Base-by-base conservation (phyloP, 2,113 vertebrate species). In the Seriola rivoliana region DNA sequence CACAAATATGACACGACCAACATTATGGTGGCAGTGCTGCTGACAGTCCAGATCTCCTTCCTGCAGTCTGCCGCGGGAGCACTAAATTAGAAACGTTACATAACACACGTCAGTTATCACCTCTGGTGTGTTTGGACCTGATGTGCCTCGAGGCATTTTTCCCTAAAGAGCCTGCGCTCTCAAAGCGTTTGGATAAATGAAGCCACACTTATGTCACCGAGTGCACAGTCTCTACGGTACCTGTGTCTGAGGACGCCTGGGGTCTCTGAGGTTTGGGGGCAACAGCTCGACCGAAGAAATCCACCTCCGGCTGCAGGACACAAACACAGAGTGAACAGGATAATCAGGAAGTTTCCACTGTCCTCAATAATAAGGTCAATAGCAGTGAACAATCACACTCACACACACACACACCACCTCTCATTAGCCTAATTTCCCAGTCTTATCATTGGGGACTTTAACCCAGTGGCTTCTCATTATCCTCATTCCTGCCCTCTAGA, bases 261-360 rank as follows among this genome's bases (percentile, higher is more conserved):
- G 63, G 57, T 69, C 80, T 93, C 87, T 88, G 85, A 17, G 87
- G 85, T 92, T 89, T 94, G 25, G 91, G 94, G 75, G 78, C 85
- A 2, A 96, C 62, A 3, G 78, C 82, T 71, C 94, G 93, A 23
- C 95, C 95, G 5, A 96, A 96, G 92, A 96, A 96, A 80, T 96
- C 95, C 82, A 94, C 71, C 84, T 95, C 95, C 0, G 95, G 94
- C 95, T 96, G 89, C 29, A 67, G 72, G 59, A 75, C n/a, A 74
- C 58, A 78, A 65, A 85, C 40, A 82, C 11, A 84, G 2, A 64
- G 4, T 7, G 44, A 69, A 0, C 25, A 57, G 25, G 54, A 78
- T 75, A 12, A 69, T 46, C 21, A 25, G 52, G 9, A 78, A 40
- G 54, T 77, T 79, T 72, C 29, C 29, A 17, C 16, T 17, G 70